A percentile compares a stretch with the other conserved stretches of the same genome.
Evolutionary conservation across 30 jellyfish, hydroid and myxozoan species (phyloP).

Genomic region (Rhopilema esculentum): DNA sequence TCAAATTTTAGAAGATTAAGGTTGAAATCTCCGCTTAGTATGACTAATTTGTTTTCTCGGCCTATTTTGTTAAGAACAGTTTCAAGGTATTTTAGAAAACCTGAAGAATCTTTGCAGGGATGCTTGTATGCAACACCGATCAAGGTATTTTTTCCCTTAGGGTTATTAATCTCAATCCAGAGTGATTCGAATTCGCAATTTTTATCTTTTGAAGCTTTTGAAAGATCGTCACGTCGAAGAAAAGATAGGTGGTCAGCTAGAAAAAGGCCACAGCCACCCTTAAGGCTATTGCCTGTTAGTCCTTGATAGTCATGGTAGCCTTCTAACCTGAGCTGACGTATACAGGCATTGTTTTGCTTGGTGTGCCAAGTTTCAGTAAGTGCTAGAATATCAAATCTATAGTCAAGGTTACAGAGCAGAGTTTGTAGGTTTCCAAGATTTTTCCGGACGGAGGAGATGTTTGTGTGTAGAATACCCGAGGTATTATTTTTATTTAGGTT

Average conservation of each 20-base stretch:
- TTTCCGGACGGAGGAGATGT: too few species aligned
- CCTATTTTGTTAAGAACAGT: not conserved
- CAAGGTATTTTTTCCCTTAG: not conserved
- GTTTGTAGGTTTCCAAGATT: too few species aligned
- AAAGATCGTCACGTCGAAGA: slow-evolving; percentile 13
- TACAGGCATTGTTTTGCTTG: too few species aligned
- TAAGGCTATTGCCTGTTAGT: slow-evolving; percentile 4
- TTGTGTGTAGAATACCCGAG: too few species aligned
- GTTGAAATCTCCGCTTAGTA: slow-evolving; percentile 15
- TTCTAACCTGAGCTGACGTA: not conserved
- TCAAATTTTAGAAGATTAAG: slow-evolving; percentile 24
- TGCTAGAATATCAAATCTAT: not conserved
- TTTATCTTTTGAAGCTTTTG: not conserved
- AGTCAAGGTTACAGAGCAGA: not conserved
- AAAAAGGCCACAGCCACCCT: slow-evolving; percentile 35
- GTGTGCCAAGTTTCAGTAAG: too few species aligned
- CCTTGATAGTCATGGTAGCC: slow-evolving; percentile 23
- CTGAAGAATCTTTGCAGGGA: slow-evolving; percentile 12
- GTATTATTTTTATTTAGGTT: too few species aligned
- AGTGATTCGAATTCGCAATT: slow-evolving; percentile 12
- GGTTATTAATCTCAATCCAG: slow-evolving; percentile 19
- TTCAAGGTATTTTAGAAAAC: not conserved
- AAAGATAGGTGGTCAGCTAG: slow-evolving; percentile 6
- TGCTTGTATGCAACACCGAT: slow-evolving; percentile 27
- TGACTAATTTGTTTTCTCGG: not conserved